phyloP scores from a whole-genome alignment of 30 jellyfish, hydroid and myxozoan species.

The Pseudorhiza aurosa region DNA sequence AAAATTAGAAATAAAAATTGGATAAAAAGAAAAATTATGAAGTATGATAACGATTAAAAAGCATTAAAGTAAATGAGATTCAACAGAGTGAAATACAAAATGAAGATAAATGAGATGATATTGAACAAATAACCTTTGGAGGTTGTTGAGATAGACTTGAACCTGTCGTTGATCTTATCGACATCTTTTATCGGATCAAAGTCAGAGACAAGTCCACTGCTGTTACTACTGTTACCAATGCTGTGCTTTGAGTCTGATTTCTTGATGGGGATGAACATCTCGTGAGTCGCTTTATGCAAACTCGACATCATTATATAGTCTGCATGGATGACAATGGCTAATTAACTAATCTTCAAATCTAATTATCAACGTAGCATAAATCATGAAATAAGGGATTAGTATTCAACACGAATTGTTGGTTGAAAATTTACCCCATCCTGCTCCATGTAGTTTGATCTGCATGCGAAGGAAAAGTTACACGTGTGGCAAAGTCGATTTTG shows the following conservation, averaged over 20 bases:
- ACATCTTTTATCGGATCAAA: conserved; percentile 67
- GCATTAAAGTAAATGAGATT: too few relatives aligned
- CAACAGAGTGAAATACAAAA: too few relatives aligned
- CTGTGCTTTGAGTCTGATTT: conserved; percentile 56
- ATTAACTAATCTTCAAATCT: not conserved
- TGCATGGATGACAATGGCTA: not conserved
- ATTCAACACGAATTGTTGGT: too few relatives aligned
- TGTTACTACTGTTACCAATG: conserved; percentile 76
- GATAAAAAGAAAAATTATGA: too few relatives aligned
- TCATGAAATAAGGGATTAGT: too few relatives aligned
- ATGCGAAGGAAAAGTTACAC: too few relatives aligned
- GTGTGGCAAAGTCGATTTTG: too few relatives aligned
- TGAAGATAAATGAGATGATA: not conserved
- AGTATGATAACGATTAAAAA: too few relatives aligned
- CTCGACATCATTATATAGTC: conserved; percentile 24
- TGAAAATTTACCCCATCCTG: too few relatives aligned
- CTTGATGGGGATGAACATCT: conserved; percentile 24
- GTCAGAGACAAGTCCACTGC: conserved; percentile 93
- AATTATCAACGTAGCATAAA: too few relatives aligned
- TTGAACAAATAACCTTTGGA: conserved; percentile 24
- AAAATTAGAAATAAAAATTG: too few relatives aligned
- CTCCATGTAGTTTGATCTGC: too few relatives aligned
- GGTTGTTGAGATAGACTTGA: conserved; percentile 37
- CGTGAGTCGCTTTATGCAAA: conserved; percentile 16
- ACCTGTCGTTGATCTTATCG: conserved; percentile 39